phyloP scores from a whole-genome alignment of 64 coral and sea anemone genomes.

The Porites lutea region DNA sequence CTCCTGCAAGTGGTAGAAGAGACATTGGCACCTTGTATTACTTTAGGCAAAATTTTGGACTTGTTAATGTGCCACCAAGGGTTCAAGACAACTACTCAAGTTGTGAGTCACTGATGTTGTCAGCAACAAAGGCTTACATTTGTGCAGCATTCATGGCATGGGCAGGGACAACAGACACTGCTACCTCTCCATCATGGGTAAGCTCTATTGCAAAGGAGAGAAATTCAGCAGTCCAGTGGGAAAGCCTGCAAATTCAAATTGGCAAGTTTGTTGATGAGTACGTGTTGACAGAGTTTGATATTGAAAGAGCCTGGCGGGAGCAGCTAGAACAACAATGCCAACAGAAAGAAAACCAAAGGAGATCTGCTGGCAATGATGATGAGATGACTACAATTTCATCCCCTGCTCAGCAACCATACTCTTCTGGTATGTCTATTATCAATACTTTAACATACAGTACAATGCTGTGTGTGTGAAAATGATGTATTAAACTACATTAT shows the following conservation, averaged over 20 bases:
- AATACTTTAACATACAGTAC: not conserved
- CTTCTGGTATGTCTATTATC: slow-evolving; percentile 9
- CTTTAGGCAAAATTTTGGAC: slow-evolving; percentile 10
- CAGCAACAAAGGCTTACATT: slow-evolving; percentile 58
- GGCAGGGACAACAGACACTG: slow-evolving; percentile 31
- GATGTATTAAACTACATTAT: too few species aligned
- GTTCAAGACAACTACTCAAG: slow-evolving; percentile 65
- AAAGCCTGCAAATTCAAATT: slow-evolving; percentile 11
- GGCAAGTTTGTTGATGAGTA: slow-evolving; percentile 44
- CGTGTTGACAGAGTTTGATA: slow-evolving; percentile 45
- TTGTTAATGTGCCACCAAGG: not conserved
- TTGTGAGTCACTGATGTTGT: slow-evolving; percentile 46
- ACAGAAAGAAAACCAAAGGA: slow-evolving; percentile 18
- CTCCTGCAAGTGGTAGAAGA: not conserved
- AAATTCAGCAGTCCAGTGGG: not conserved
- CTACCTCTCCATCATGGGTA: slow-evolving; percentile 28
- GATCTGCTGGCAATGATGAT: slow-evolving; percentile 3
- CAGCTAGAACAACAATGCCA: slow-evolving; percentile 29
- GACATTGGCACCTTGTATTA: slow-evolving; percentile 40
- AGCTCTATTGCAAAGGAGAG: not conserved
- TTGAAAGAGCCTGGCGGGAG: slow-evolving; percentile 24
- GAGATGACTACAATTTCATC: slow-evolving; percentile 13
- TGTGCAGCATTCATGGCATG: slow-evolving; percentile 76
- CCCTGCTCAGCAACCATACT: slow-evolving; percentile 12
- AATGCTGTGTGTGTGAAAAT: too few species aligned